Evolutionary conservation across 2,797 vertebrate genomes (phyloP).

Genomic region (Pteronotus mesoamericanus): DNA sequence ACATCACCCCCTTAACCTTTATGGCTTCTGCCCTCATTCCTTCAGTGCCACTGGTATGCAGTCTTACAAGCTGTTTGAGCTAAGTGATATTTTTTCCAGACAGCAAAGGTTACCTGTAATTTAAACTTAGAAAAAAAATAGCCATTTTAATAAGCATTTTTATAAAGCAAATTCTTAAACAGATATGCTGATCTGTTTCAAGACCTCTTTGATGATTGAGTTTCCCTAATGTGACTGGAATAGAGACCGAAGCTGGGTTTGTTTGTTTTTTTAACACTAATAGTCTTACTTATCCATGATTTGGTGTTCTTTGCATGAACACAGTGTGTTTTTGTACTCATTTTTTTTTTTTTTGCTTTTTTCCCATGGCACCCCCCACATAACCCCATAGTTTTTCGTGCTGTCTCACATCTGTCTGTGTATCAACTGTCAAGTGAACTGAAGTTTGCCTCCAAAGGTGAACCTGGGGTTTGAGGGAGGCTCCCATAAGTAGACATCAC

Average conservation of each 20-base stretch:
- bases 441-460: neutral
- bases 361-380: rapidly evolving
- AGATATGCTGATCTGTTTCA: neutral
- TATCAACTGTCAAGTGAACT: neutral
- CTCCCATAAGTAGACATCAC: rapidly evolving
- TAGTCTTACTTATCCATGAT: rapidly evolving
- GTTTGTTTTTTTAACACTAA: neutral
- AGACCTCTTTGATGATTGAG: neutral
- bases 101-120: neutral
- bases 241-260: neutral
- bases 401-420: neutral
- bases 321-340: neutral
- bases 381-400: neutral
- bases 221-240: neutral
- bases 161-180: neutral
- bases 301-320: neutral
- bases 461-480: neutral
- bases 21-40: rapidly evolving
- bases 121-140: neutral
- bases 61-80: neutral
- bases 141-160: neutral
- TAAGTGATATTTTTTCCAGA: neutral
- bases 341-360: neutral
- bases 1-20: rapidly evolving
- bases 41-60: neutral